These are phyloP conservation scores for Acrossocheilus wenchowensis DNA, from an alignment of 2,797 vertebrate species.

Conservation along the genomic window DNA sequence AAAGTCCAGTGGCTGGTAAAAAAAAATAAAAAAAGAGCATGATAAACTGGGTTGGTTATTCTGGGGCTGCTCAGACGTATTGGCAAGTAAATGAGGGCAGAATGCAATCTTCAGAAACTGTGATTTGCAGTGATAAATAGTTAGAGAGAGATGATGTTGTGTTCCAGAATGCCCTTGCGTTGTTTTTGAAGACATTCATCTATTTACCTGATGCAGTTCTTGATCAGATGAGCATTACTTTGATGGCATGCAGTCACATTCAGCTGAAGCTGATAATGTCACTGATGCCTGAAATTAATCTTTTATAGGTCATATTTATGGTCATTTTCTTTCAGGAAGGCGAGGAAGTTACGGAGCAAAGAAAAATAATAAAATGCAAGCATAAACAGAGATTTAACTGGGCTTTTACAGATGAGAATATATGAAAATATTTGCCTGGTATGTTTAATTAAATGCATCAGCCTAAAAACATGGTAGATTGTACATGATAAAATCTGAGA, in stretches of 20 bases:
- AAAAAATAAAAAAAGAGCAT: background rate
- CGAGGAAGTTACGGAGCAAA: background rate
- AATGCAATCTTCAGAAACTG: constrained; percentile 16
- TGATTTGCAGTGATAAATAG: background rate
- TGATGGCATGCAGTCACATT: background rate
- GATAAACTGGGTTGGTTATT: constrained; percentile 29
- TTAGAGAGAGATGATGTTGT: background rate
- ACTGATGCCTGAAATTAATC: constrained; percentile 28
- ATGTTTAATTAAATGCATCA: background rate
- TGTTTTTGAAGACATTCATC: background rate
- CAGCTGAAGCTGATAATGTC: background rate
- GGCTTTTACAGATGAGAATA: background rate
- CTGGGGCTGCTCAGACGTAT: background rate
- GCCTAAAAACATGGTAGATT: background rate
- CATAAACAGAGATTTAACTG: background rate
- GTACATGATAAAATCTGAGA: background rate
- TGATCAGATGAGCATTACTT: background rate
- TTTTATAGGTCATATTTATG: constrained; percentile 26
- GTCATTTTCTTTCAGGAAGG: background rate
- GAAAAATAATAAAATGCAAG: background rate
- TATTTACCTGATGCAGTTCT: background rate
- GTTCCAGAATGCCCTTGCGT: background rate
- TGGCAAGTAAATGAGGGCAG: background rate
- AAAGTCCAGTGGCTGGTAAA: background rate
- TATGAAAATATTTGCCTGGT: background rate